A percentile compares a stretch with the other conserved stretches of the same genome.
These are phyloP conservation scores for Pyrgus malvae DNA, from an alignment of 2,888 invertebrate species.

Conservation along the genomic window DNA sequence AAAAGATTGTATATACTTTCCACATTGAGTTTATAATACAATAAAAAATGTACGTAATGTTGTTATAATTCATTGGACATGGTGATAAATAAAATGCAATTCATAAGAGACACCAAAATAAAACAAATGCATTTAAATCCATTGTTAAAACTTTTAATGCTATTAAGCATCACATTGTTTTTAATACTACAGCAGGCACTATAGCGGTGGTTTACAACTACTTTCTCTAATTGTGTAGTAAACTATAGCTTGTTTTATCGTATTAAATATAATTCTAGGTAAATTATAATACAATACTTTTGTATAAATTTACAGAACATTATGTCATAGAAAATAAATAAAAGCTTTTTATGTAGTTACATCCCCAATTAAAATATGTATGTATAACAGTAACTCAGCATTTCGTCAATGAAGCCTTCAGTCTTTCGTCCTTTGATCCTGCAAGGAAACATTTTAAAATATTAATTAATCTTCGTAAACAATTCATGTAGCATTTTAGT, in stretches of 20 bases:
- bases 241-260: not conserved
- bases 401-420: constrained; percentile 59
- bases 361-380: constrained; percentile 36
- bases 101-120: not conserved
- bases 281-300: constrained; percentile 24
- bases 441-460: constrained; percentile 39
- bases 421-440: constrained; percentile 69
- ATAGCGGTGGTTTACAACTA: not conserved
- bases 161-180: not conserved
- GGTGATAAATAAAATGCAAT: constrained; percentile 9
- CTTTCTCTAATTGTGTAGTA: not conserved
- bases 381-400: constrained; percentile 50
- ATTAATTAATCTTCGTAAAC: too few species aligned
- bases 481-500: too few species aligned
- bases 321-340: constrained; percentile 50
- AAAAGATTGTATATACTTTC: constrained; percentile 41
- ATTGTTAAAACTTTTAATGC: too few species aligned
- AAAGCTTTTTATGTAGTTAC: constrained; percentile 44
- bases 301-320: constrained; percentile 23
- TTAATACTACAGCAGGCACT: not conserved
- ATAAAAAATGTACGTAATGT: not conserved
- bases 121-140: constrained; percentile 12
- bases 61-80: not conserved
- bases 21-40: constrained; percentile 1
- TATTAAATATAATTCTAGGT: constrained; percentile 12